phyloP scores from a whole-genome alignment of 2,113 vertebrate species.

The Chauna torquata region DNA sequence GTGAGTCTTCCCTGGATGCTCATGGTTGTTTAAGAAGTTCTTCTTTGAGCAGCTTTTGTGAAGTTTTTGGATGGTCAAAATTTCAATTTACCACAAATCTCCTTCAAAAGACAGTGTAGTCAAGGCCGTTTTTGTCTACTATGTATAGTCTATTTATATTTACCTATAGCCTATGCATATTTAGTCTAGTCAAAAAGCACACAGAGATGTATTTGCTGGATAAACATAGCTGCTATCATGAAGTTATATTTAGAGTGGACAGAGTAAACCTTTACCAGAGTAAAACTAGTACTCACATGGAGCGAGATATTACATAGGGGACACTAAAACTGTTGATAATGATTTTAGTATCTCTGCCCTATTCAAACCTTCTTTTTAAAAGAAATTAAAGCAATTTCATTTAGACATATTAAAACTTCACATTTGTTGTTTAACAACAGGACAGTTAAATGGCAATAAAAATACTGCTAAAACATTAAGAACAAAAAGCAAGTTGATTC shows the following conservation, averaged over 20 bases:
- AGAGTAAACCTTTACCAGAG: background rate
- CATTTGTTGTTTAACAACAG: background rate
- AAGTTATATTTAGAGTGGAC: background rate
- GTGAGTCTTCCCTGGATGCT: background rate
- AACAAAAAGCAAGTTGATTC: background rate
- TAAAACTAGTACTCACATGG: background rate
- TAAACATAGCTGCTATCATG: background rate
- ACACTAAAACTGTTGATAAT: background rate
- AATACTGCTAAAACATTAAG: background rate
- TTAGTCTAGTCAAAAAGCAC: background rate
- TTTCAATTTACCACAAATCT: background rate
- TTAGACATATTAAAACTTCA: background rate
- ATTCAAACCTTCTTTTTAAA: background rate
- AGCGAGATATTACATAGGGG: background rate
- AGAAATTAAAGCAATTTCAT: background rate
- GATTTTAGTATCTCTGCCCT: background rate
- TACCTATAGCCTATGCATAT: background rate
- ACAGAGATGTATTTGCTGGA: background rate
- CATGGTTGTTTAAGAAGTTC: background rate
- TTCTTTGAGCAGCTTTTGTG: background rate
- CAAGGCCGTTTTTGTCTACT: background rate
- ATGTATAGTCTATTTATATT: slow-evolving; percentile 9
- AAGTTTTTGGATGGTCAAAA: background rate
- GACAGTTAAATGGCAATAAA: background rate
- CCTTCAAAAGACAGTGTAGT: background rate